Conservation (phyloP, 1,140 invertebrate genomes). For the Anastrepha ludens region DNA sequence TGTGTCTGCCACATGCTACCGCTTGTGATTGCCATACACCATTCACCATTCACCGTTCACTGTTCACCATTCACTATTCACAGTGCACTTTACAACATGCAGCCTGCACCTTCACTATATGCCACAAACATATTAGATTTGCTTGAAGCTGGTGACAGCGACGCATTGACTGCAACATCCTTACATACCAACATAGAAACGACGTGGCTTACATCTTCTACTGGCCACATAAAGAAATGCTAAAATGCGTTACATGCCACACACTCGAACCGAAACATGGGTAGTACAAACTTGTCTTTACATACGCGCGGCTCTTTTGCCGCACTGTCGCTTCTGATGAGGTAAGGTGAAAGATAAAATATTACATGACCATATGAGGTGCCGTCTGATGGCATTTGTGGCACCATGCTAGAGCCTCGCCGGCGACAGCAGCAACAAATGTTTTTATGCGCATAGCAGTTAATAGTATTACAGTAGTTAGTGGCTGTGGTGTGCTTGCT, state of each 20-base stretch:
- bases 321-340: slow-evolving; percentile 41
- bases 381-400: slow-evolving; percentile 58
- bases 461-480: neutral
- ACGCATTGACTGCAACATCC: slow-evolving; percentile 36
- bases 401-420: slow-evolving; percentile 36
- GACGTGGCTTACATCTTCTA: slow-evolving; percentile 33
- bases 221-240: neutral
- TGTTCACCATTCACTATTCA: neutral
- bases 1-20: neutral
- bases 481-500: neutral
- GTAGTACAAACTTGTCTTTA: neutral
- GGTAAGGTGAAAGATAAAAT: slow-evolving; percentile 57
- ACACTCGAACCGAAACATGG: neutral
- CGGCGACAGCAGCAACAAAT: neutral
- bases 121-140: slow-evolving; percentile 41
- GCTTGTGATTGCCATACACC: neutral
- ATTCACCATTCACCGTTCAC: slow-evolving; percentile 14
- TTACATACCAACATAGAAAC: slow-evolving; percentile 24
- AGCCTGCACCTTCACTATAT: slow-evolving; percentile 16
- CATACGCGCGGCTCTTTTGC: slow-evolving; percentile 15
- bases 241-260: slow-evolving; percentile 39
- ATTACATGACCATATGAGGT: slow-evolving; percentile 60
- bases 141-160: slow-evolving; percentile 26
- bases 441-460: neutral
- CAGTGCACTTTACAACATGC: neutral